phyloP scores from a whole-genome alignment of 30 jellyfish, hydroid and myxozoan species.

The Mastigias papua region DNA sequence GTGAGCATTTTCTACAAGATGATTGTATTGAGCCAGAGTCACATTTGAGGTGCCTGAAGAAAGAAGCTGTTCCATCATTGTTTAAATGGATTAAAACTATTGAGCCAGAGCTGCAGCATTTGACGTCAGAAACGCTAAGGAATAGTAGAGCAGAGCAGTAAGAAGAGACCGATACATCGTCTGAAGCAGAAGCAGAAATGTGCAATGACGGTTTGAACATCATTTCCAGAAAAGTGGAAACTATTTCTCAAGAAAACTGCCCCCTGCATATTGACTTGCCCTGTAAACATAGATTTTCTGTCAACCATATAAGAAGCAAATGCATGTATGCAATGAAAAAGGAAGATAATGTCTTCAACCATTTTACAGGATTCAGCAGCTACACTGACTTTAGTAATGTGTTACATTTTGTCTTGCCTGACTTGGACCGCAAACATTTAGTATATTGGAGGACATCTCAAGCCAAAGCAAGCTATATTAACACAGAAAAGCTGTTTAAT shows the following conservation, averaged over 20 bases:
- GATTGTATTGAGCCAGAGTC: background rate
- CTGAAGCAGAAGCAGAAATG: conserved; percentile 19
- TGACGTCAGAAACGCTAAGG: too few species aligned
- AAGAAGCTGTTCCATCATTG: background rate
- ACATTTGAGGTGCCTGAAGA: background rate
- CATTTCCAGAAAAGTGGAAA: background rate
- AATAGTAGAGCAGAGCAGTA: too few species aligned
- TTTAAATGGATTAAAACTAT: background rate
- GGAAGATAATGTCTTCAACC: conserved; percentile 20
- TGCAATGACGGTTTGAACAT: conserved; percentile 2
- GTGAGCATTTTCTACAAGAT: background rate
- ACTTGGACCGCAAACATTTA: background rate
- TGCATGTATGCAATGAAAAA: background rate
- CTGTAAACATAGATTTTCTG: background rate
- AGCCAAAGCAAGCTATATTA: background rate
- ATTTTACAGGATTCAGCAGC: background rate
- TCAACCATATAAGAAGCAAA: background rate
- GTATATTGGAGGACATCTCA: conserved; percentile 9
- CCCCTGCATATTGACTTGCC: background rate
- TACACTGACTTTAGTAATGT: background rate
- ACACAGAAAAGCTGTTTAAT: background rate
- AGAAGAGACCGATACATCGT: conserved; percentile 17
- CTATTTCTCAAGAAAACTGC: background rate
- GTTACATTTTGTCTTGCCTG: background rate
- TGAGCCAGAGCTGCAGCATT: too few species aligned